Evolutionary conservation across 2,888 invertebrate species (phyloP).

Genomic region (Prosapia bicincta): DNA sequence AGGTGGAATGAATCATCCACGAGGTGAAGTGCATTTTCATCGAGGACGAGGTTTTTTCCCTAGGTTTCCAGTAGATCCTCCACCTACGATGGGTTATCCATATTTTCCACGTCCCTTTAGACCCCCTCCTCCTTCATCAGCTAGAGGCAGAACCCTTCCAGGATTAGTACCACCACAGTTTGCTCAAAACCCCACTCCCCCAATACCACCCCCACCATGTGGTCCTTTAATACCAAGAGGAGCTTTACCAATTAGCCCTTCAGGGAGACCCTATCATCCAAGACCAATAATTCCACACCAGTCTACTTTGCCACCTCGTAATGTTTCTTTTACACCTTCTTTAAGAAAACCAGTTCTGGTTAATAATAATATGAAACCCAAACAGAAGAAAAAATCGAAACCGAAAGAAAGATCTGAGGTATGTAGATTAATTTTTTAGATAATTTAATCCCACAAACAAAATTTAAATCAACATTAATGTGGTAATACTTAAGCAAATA

Average conservation of each 20-base stretch:
- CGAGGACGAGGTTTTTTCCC: constrained; percentile 14
- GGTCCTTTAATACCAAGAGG: constrained; percentile 35
- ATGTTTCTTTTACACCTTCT: neutral
- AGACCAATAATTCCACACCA: constrained; percentile 29
- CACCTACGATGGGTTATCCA: constrained; percentile 33
- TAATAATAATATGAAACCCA: neutral
- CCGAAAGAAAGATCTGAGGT: constrained; percentile 4
- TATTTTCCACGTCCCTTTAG: constrained; percentile 42
- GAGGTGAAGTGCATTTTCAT: neutral
- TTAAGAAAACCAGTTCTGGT: neutral
- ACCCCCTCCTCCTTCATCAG: neutral
- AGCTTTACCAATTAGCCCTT: constrained; percentile 40
- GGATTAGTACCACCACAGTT: neutral
- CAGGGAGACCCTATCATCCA: neutral
- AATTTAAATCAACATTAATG: too few species aligned
- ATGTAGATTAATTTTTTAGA: too few species aligned
- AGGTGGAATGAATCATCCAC: neutral
- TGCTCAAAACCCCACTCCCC: constrained; percentile 14
- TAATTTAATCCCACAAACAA: too few species aligned
- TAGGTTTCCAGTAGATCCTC: constrained; percentile 30
- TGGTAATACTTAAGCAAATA: too few species aligned
- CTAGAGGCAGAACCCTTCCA: neutral
- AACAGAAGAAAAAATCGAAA: neutral
- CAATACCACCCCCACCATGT: constrained; percentile 36
- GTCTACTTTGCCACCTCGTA: constrained; percentile 12